Conservation (phyloP, 2,113 vertebrate species). For the Bothrops jararaca region DNA sequence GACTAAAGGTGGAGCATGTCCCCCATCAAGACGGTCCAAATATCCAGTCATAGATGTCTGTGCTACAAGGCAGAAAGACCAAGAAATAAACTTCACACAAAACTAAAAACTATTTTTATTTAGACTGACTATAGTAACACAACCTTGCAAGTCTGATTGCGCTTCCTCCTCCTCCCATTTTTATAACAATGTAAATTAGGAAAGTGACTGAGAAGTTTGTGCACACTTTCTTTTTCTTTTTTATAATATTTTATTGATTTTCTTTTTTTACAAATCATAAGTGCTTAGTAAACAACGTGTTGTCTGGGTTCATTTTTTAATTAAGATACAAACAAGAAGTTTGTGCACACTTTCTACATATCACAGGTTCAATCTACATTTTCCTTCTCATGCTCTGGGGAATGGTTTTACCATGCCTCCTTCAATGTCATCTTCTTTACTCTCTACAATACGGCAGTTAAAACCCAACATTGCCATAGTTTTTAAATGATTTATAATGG, state of each 20-base stretch:
- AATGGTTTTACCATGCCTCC: neutral
- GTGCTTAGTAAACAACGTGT: too few species aligned
- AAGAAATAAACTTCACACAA: neutral
- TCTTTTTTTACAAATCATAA: too few species aligned
- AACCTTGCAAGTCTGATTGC: neutral
- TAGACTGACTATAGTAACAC: neutral
- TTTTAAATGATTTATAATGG: neutral
- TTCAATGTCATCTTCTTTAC: neutral
- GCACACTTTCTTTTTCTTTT: neutral
- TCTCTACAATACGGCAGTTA: neutral
- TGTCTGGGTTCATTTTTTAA: too few species aligned
- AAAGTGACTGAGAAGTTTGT: neutral
- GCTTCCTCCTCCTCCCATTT: neutral
- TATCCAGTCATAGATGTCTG: neutral
- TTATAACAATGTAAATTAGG: neutral
- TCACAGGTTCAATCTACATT: neutral
- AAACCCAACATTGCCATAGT: neutral
- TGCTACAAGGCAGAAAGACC: neutral
- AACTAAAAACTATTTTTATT: neutral
- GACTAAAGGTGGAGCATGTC: neutral
- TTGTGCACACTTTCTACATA: neutral
- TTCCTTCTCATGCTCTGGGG: neutral
- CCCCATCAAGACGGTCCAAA: neutral
- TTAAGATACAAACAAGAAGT: neutral
- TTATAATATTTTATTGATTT: too few species aligned